Percentiles rank a stretch among this genome's conserved stretches.
phyloP scores from a whole-genome alignment of 2,113 vertebrate species.

The Mormoops blainvillei region DNA sequence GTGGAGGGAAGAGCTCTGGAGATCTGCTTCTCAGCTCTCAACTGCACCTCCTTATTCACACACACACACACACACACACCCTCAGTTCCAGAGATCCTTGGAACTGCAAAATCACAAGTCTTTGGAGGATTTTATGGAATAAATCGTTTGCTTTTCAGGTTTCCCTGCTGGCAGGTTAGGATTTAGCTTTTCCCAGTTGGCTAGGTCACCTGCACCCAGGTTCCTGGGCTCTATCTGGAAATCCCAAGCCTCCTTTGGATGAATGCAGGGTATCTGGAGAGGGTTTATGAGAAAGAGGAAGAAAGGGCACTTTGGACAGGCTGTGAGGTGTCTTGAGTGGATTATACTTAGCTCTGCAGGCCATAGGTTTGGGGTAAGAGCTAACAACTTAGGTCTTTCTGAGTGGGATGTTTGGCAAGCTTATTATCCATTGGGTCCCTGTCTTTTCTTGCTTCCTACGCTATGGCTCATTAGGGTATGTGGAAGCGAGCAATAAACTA shows the following conservation, averaged over 20 bases:
- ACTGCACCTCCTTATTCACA: too few relatives aligned
- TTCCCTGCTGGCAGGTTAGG: not conserved
- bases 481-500: not conserved
- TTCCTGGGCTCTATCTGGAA: not conserved
- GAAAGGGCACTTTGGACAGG: not conserved
- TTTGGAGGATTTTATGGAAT: not conserved
- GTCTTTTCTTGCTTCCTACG: not conserved
- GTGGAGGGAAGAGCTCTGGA: not conserved
- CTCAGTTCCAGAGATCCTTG: not conserved
- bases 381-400: not conserved
- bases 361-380: not conserved
- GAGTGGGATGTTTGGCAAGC: not conserved
- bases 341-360: accelerated
- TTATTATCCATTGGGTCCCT: not conserved
- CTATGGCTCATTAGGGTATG: not conserved
- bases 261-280: not conserved
- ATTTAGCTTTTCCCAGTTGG: not conserved
- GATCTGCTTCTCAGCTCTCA: not conserved
- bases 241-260: not conserved
- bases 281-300: not conserved
- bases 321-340: not conserved
- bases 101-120: not conserved
- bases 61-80: not conserved
- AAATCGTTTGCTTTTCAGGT: not conserved
- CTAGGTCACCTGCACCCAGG: not conserved